Conservation (phyloP, 2,797 vertebrate species). For the Adrianichthys oophorus region DNA sequence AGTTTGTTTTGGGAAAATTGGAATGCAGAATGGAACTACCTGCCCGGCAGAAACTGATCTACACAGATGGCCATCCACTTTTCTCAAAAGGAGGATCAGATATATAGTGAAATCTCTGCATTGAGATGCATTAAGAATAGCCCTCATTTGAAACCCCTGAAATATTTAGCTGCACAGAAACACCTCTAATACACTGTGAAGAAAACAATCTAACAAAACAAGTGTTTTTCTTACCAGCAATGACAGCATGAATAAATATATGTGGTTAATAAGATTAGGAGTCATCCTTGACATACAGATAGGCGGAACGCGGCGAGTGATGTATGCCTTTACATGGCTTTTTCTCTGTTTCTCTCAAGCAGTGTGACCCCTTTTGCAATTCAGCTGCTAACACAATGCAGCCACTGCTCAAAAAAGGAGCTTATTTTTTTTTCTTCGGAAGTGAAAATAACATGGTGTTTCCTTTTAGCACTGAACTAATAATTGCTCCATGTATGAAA, state of each 20-base stretch:
- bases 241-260: slow-evolving; percentile 31
- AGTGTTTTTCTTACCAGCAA: slow-evolving; percentile 20
- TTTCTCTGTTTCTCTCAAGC: slow-evolving; percentile 10
- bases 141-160: no score
- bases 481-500: no score
- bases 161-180: slow-evolving; percentile 2
- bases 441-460: no score
- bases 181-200: slow-evolving; percentile 8
- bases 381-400: slow-evolving; percentile 28
- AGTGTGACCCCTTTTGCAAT: slow-evolving; percentile 5
- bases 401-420: background rate
- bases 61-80: no score
- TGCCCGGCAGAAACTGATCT: no score
- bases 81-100: no score
- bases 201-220: slow-evolving; percentile 27
- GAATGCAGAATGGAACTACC: no score
- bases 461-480: no score
- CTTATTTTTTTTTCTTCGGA: no score
- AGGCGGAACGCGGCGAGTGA: slow-evolving; percentile 23
- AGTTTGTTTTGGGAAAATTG: no score
- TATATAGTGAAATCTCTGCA: no score
- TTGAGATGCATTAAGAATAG: no score
- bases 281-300: slow-evolving; percentile 22
- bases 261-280: slow-evolving; percentile 18
- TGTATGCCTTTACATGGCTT: slow-evolving; percentile 29